Conservation (phyloP, 2,113 vertebrate species). For the Tonatia bakeri region DNA sequence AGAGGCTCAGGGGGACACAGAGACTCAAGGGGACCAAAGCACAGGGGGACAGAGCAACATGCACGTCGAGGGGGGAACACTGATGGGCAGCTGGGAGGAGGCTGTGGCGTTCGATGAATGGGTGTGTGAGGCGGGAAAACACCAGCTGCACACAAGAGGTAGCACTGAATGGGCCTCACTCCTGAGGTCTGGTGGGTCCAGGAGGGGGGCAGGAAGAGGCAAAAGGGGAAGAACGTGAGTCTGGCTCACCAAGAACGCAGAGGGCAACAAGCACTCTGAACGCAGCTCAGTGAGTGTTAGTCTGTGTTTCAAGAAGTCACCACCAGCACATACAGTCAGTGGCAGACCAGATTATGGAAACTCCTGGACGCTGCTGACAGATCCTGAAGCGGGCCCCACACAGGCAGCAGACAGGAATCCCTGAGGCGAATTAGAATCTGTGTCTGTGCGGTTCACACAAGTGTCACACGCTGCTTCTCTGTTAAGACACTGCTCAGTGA, state of each 20-base stretch:
- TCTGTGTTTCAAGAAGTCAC: background rate
- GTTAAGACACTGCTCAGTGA: background rate
- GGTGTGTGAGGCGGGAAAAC: background rate
- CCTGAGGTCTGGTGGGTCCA: background rate
- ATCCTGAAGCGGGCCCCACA: background rate
- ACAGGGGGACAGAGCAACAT: background rate
- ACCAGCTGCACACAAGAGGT: background rate
- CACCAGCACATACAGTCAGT: background rate
- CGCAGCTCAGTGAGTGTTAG: rapidly evolving
- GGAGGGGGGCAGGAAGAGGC: background rate
- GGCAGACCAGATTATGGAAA: background rate
- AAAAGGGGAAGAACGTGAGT: background rate
- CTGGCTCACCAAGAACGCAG: background rate
- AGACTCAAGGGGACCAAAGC: background rate
- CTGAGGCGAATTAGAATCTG: background rate
- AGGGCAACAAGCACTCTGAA: background rate
- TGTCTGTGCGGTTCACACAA: background rate
- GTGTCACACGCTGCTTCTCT: background rate
- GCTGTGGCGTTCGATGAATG: background rate
- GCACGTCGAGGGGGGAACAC: background rate
- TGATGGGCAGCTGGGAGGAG: background rate
- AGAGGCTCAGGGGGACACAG: no score
- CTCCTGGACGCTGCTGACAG: no score
- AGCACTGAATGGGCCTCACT: background rate
- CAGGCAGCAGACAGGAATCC: background rate